These are phyloP conservation scores for Bos javanicus DNA, from an alignment of 2,113 vertebrate genomes.

Conservation along the genomic window DNA sequence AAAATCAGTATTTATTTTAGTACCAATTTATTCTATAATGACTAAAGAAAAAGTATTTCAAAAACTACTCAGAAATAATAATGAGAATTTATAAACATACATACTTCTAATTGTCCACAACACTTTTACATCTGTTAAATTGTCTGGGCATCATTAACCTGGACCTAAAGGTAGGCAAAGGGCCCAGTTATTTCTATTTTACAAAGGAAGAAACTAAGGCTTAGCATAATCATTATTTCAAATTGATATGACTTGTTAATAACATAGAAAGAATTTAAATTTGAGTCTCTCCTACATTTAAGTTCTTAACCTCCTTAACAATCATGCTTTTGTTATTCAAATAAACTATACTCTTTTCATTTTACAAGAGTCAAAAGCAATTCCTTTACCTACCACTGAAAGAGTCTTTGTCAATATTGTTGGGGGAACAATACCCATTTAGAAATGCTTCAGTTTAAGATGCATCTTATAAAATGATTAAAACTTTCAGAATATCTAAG, in stretches of 20 bases:
- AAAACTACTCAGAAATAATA: neutral
- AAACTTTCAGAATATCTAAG: neutral
- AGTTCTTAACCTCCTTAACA: neutral
- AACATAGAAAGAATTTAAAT: neutral
- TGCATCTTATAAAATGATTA: neutral
- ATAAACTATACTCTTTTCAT: neutral
- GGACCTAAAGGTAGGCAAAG: neutral
- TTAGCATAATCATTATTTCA: neutral
- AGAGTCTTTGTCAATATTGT: neutral
- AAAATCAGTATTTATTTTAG: conserved; percentile 4
- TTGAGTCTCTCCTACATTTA: neutral
- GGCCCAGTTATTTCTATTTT: neutral
- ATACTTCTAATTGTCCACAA: neutral
- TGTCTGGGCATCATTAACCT: neutral
- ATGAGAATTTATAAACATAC: neutral
- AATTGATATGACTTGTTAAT: neutral
- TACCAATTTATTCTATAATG: neutral
- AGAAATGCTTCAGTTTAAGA: neutral
- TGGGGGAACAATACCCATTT: neutral
- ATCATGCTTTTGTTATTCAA: neutral
- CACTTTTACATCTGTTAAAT: neutral
- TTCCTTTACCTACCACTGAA: neutral
- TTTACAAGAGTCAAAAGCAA: neutral
- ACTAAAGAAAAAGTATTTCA: neutral
- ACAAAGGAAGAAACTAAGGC: neutral